These are phyloP conservation scores for human DNA, from an alignment of 2,113 vertebrate species.

Conservation along the genomic window DNA sequence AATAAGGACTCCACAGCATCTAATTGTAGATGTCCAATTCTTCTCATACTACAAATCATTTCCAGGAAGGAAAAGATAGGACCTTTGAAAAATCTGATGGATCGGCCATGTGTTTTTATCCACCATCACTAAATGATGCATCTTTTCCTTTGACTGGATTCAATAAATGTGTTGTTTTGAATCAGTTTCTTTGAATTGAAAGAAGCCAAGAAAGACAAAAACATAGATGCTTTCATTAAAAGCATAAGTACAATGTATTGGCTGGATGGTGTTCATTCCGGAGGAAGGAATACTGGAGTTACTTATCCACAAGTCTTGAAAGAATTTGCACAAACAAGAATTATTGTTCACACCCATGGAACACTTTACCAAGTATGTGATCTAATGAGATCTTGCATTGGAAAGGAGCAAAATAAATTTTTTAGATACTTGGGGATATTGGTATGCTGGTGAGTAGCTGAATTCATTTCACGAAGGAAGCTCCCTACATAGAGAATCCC, in stretches of 20 bases:
- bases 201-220: conserved; percentile 82
- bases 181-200: conserved; percentile 94
- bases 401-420: conserved; percentile 93
- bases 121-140: too few species aligned
- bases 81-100: too few species aligned
- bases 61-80: too few species aligned
- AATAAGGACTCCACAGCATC: too few species aligned
- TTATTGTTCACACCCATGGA: conserved; percentile 92
- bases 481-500: conserved; percentile 94
- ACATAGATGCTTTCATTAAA: conserved; percentile 86
- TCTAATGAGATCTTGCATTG: conserved; percentile 97
- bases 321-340: conserved; percentile 89
- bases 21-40: too few species aligned
- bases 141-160: too few species aligned
- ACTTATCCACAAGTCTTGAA: conserved; percentile 89
- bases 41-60: too few species aligned
- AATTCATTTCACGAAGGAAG: conserved; percentile 93
- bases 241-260: conserved; percentile 93
- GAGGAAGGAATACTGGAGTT: conserved; percentile 96
- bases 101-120: too few species aligned
- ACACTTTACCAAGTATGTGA: conserved; percentile 96
- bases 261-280: conserved; percentile 97
- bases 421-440: conserved; percentile 90
- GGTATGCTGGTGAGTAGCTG: conserved; percentile 88
- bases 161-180: too few species aligned